Base-by-base conservation (phyloP, 2,888 invertebrate species). In the Encarsia formosa region DNA sequence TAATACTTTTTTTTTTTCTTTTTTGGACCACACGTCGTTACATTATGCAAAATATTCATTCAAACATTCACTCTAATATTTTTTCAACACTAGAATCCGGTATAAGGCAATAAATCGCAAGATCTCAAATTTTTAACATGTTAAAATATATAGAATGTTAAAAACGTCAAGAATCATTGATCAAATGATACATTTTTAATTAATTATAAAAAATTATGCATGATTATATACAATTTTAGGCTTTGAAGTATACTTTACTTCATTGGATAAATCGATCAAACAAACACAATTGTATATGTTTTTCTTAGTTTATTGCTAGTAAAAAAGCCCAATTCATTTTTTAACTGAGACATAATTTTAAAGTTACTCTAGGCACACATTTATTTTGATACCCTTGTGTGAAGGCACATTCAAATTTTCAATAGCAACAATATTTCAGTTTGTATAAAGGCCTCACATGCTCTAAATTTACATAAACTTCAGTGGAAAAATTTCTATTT, bases 81-180 rank as follows among this genome's bases (percentile, higher is more conserved):
- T 23, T 42, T 16, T 32, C 35, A 35, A 44, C n/a, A 39, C 19
- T 54, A 23, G 15, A 48, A 51, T 51, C 48, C 38, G 18, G 16
- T 55, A 52, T 49, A 52, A 51, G 38, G 20, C n/a, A 44, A n/a
- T 46, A 44, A 34, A 42, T 31, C 9, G 45, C 19, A 51, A 52
- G 45, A 55, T 52, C 45, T 51, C 45, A 49, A 41, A 52, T 55
- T 52, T 51, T 55, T 55, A 52, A 52, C 47, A 49, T n/a, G n/a
- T n/a, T n/a, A n/a, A n/a, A n/a, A n/a, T n/a, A n/a, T n/a, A n/a
- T n/a, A n/a, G n/a, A n/a, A n/a, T n/a, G n/a, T n/a, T n/a, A n/a
- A n/a, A n/a, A n/a, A n/a, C n/a, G n/a, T n/a, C n/a, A n/a, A n/a
- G n/a, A n/a, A n/a, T n/a, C n/a, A n/a, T n/a, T n/a, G n/a, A n/a